phyloP scores from a whole-genome alignment of 2,797 vertebrate genomes.

The Scolopax bukidnonensis region DNA sequence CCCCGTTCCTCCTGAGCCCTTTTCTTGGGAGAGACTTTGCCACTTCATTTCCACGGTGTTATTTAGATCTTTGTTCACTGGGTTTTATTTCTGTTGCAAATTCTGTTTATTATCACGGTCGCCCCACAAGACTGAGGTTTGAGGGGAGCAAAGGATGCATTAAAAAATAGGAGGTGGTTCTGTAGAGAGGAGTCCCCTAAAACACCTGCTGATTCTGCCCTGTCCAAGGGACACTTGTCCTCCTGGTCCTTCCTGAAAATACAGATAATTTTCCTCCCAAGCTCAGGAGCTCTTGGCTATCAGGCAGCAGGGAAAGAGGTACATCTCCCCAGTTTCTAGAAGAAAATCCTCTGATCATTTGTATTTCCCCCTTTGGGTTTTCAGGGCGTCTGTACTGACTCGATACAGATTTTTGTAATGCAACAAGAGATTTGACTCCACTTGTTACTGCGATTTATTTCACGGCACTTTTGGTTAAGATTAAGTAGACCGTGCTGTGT shows the following conservation, averaged over 20 bases:
- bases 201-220: neutral
- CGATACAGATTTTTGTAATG: neutral
- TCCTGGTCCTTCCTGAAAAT: neutral
- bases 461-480: neutral
- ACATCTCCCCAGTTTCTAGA: neutral
- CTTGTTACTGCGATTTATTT: neutral
- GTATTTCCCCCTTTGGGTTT: neutral
- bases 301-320: neutral
- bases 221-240: neutral
- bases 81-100: neutral
- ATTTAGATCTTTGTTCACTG: neutral
- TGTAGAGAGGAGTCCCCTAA: neutral
- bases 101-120: neutral
- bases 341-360: neutral
- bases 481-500: neutral
- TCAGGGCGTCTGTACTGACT: neutral
- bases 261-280: neutral
- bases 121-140: neutral
- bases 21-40: neutral
- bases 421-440: neutral
- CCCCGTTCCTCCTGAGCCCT: neutral
- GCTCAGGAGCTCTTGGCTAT: neutral
- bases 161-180: neutral
- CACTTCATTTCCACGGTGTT: neutral
- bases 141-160: rapidly evolving